Evolutionary conservation across 2,888 invertebrate species (phyloP).

Genomic region (Drosophila longiperda): DNA sequence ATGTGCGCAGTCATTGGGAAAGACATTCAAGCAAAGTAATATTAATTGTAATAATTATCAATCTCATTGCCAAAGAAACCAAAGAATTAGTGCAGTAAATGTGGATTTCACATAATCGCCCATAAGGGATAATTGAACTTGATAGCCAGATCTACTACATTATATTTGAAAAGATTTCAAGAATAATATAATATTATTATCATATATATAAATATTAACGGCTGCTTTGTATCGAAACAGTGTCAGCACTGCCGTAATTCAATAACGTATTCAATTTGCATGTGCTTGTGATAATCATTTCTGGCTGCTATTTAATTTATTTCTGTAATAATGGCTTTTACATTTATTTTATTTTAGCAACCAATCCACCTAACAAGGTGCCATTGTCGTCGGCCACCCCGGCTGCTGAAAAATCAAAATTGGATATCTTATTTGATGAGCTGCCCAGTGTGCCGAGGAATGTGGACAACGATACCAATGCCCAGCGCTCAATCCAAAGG

Average conservation of each 20-base stretch:
- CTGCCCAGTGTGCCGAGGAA: slow-evolving; percentile 59
- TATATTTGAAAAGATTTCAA: slow-evolving; percentile 31
- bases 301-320: slow-evolving; percentile 3
- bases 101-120: slow-evolving; percentile 33
- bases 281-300: slow-evolving; percentile 17
- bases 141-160: neutral
- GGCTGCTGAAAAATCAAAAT: slow-evolving; percentile 25
- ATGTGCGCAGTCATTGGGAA: slow-evolving; percentile 31
- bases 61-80: slow-evolving; percentile 41
- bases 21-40: slow-evolving; percentile 64
- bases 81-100: slow-evolving; percentile 39
- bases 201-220: neutral
- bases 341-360: slow-evolving; percentile 17
- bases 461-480: slow-evolving; percentile 23
- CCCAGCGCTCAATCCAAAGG: slow-evolving; percentile 21
- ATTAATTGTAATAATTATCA: slow-evolving; percentile 43
- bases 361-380: slow-evolving; percentile 6
- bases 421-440: slow-evolving; percentile 62
- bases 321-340: slow-evolving; percentile 1
- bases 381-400: slow-evolving; percentile 23
- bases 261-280: slow-evolving; percentile 49
- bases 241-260: slow-evolving; percentile 37
- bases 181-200: neutral
- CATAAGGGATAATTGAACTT: slow-evolving; percentile 16
- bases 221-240: neutral